A percentile compares a stretch with the other conserved stretches of the same genome.
Conservation (phyloP, 37 sponge, comb jelly and placozoan species). For the Dysidea cf. avara region DNA sequence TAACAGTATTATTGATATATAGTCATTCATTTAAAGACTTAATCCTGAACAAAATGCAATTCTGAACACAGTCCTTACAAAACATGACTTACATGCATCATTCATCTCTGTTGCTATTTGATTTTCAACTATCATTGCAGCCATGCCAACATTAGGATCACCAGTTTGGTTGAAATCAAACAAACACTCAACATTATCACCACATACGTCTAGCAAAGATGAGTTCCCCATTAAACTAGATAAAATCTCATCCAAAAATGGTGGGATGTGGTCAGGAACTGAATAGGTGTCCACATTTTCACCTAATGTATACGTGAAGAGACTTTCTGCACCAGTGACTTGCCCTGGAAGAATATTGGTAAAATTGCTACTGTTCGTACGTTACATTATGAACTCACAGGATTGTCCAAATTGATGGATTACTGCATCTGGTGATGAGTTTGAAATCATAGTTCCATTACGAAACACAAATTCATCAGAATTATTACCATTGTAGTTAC, state of each 20-base stretch:
- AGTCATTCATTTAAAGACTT: no score
- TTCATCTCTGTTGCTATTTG: background rate
- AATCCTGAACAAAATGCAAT: no score
- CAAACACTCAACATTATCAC: constrained; percentile 34
- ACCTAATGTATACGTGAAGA: constrained; percentile 47
- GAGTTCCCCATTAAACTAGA: constrained; percentile 8
- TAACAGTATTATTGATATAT: no score
- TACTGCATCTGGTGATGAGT: background rate
- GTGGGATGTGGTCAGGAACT: constrained; percentile 43
- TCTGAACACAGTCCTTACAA: no score
- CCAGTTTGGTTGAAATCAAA: constrained; percentile 65
- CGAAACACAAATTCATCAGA: constrained; percentile 5
- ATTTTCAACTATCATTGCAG: constrained; percentile 5
- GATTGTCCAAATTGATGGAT: constrained; percentile 13
- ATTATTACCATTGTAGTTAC: background rate
- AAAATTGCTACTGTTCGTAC: no score
- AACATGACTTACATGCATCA: constrained; percentile 26
- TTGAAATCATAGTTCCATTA: constrained; percentile 8
- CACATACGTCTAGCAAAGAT: constrained; percentile 19
- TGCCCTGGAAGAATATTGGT: constrained; percentile 42
- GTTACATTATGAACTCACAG: background rate
- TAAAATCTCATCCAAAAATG: constrained; percentile 40
- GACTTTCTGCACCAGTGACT: constrained; percentile 29
- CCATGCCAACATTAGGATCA: constrained; percentile 25
- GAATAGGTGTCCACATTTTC: constrained; percentile 18